Evolutionary conservation across 1,140 invertebrate genomes (phyloP), one percentile per base, ranked within the genome.

Genomic region (Psix sp.): DNA sequence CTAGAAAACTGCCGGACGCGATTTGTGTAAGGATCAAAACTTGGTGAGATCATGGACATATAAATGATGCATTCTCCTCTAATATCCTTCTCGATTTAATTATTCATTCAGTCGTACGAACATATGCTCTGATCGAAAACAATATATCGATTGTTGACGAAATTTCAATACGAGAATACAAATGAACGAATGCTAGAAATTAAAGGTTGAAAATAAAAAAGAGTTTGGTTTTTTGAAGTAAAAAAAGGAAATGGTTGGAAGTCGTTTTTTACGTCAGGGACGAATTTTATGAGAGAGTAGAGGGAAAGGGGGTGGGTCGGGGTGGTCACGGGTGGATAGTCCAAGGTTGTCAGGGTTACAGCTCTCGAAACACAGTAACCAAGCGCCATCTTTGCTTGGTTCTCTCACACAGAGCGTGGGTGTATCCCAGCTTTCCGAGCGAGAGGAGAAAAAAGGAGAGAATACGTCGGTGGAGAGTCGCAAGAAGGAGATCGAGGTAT

Each of bases 271-370:
- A 9, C 40, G 49, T 48, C 26, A 45, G 40, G 33, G 31, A 36
- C 29, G 56, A 31, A 42, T 46, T 24, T 39, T 40, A 17, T 3
- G 38, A 35, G 24, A 16, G 15, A 13, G 39, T 20, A 60, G 42
- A 59, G 73, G 68, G 77, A 59, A 29, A 48, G 62, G 66, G 77
- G 75, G 63, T 59, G 52, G 60, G 70, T 77, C 65, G 26, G 59
- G 74, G 74, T 76, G 71, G 81, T 84, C 76, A 77, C 80, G 80
- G 77, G 67, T 83, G 78, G 80, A 74, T 77, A 77, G 79, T 79
- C 80, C 84, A 84, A 84, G 84, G 84, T 86, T 86, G 82, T 81
- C 85, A 86, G 82, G 84, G 83, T 81, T 82, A 86, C 85, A 84
- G 82, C 79, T 85, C 85, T 86, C 79, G 82, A 85, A 84, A 86